A percentile compares a stretch with the other conserved stretches of the same genome.
Evolutionary conservation across 2,888 invertebrate species (phyloP).

Genomic region (Xylocampa areola): DNA sequence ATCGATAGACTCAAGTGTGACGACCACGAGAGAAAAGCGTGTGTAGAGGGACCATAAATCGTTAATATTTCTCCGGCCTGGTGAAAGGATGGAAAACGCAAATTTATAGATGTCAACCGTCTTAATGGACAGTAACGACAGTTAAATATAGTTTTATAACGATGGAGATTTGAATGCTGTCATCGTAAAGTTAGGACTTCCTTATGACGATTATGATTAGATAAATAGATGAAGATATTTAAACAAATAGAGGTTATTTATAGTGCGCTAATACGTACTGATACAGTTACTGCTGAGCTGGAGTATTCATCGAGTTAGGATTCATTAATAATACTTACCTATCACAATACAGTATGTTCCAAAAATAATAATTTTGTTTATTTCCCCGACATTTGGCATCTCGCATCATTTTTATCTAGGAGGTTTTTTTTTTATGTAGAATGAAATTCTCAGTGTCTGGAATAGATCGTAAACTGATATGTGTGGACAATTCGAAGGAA

Average conservation of each 20-base stretch:
- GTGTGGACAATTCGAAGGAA: too few species aligned
- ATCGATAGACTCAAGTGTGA: slow-evolving; percentile 57
- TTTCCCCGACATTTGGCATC: too few species aligned
- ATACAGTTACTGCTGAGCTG: neutral
- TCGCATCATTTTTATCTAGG: too few species aligned
- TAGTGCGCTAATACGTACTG: neutral
- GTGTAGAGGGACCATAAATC: slow-evolving; percentile 54
- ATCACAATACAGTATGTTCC: too few species aligned
- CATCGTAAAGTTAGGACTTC: slow-evolving; percentile 23
- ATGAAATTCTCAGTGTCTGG: too few species aligned
- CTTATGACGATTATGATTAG: slow-evolving; percentile 13
- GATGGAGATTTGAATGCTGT: slow-evolving; percentile 15
- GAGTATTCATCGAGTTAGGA: too few species aligned
- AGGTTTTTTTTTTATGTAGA: too few species aligned
- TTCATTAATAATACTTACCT: too few species aligned
- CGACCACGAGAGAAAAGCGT: slow-evolving; percentile 60
- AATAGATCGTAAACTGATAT: too few species aligned
- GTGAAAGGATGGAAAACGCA: slow-evolving; percentile 22
- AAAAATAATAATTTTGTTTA: too few species aligned
- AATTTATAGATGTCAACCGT: slow-evolving; percentile 24
- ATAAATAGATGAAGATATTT: slow-evolving; percentile 2
- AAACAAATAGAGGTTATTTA: neutral
- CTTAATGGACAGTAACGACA: slow-evolving; percentile 24
- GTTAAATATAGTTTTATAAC: slow-evolving; percentile 25
- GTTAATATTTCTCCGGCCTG: slow-evolving; percentile 15